phyloP scores from a whole-genome alignment of 2,888 invertebrate genomes.

The Drosophila merina region DNA sequence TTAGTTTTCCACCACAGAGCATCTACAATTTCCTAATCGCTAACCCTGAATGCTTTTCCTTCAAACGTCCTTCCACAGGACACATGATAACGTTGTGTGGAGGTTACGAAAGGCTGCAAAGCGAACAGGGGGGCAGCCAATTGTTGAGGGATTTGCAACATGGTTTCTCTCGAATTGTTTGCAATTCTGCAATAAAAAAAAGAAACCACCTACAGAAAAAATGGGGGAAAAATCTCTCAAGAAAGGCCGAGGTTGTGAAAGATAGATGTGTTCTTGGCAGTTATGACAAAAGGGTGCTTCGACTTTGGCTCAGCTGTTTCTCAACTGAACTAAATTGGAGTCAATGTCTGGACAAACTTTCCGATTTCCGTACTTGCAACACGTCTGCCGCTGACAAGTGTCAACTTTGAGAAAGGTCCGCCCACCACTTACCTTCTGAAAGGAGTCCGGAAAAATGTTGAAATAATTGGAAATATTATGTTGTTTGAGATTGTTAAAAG shows the following conservation, averaged over 20 bases:
- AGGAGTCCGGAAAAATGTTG: neutral
- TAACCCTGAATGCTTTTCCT: slow-evolving; percentile 38
- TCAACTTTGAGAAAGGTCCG: slow-evolving; percentile 34
- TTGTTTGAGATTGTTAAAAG: neutral
- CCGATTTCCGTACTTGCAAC: slow-evolving; percentile 22
- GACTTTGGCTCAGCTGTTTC: slow-evolving; percentile 17
- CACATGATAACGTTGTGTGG: slow-evolving; percentile 27
- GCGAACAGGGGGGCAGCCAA: slow-evolving; percentile 35
- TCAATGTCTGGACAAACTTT: slow-evolving; percentile 38
- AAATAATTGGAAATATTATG: neutral
- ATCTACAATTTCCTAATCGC: slow-evolving; percentile 23
- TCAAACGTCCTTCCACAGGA: slow-evolving; percentile 31
- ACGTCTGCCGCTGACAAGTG: slow-evolving; percentile 37
- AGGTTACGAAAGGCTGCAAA: slow-evolving; percentile 18
- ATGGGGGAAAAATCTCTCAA: neutral
- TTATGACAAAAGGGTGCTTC: slow-evolving; percentile 24
- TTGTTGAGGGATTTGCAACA: slow-evolving; percentile 47
- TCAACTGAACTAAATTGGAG: slow-evolving; percentile 41
- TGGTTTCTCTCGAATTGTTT: slow-evolving; percentile 20
- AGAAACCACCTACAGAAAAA: slow-evolving; percentile 17
- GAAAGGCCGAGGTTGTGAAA: neutral
- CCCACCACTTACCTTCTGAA: neutral
- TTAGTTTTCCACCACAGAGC: slow-evolving; percentile 14
- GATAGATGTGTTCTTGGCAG: slow-evolving; percentile 16
- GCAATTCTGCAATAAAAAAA: slow-evolving; percentile 38